These are phyloP conservation scores for Tribolium madens DNA, from an alignment of 1,140 invertebrate species.

Conservation along the genomic window DNA sequence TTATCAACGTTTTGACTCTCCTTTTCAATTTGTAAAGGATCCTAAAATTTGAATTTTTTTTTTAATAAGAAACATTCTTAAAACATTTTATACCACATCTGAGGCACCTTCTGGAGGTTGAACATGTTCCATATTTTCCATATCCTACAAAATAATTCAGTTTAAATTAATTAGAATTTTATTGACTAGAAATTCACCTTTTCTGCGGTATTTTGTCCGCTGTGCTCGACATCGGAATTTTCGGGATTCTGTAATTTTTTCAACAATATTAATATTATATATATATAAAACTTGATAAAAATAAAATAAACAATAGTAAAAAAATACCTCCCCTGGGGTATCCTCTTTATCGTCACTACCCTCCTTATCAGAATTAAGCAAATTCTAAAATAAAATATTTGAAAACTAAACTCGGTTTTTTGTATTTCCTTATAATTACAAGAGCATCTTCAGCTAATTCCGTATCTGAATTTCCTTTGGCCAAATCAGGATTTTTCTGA, in stretches of 20 bases:
- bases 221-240: no score
- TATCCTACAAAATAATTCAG: background rate
- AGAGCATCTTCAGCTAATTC: constrained; percentile 1
- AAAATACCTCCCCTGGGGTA: background rate
- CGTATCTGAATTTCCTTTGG: background rate
- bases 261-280: no score
- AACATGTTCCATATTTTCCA: background rate
- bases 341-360: constrained; percentile 17
- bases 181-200: no score
- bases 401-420: background rate
- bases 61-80: no score
- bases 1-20: background rate
- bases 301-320: no score
- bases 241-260: no score
- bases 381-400: constrained; percentile 18
- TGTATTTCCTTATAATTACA: constrained; percentile 24
- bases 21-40: no score
- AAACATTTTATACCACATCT: background rate
- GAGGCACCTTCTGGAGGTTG: background rate
- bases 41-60: no score
- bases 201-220: no score
- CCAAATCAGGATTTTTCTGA: background rate
- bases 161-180: no score
- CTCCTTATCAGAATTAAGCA: constrained; percentile 19
- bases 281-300: no score